These are phyloP conservation scores for Palythoa caribaeorum DNA, from an alignment of 92 coral and sea anemone species.

Conservation along the genomic window DNA sequence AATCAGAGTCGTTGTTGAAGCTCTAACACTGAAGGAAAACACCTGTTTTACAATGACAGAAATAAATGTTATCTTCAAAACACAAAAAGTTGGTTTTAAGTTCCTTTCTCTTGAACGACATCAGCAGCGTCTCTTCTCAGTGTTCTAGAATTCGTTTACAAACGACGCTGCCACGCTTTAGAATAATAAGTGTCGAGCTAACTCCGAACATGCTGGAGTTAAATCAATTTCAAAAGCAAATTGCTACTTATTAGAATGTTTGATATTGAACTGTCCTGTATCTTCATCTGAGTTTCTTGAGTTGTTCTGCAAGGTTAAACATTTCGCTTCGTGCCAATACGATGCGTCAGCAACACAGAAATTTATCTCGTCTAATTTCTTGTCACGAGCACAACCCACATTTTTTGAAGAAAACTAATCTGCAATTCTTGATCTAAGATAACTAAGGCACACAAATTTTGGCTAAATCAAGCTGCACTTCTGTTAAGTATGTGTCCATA, in stretches of 20 bases:
- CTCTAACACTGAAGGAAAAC: background rate
- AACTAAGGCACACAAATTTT: background rate
- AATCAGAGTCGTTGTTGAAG: background rate
- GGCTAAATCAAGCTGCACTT: background rate
- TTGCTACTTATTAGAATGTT: background rate
- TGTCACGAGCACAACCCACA: background rate
- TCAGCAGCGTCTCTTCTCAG: background rate
- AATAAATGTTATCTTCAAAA: conserved; percentile 2
- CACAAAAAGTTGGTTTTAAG: background rate
- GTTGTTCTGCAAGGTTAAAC: background rate
- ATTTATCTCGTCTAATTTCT: background rate
- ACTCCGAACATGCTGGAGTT: background rate
- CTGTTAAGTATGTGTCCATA: background rate
- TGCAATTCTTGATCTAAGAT: conserved; percentile 17
- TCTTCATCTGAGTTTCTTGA: background rate
- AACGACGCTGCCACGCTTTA: background rate
- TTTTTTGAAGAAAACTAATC: conserved; percentile 6
- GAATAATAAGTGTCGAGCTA: background rate
- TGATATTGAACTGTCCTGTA: conserved; percentile 10
- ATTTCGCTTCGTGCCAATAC: conserved; percentile 25
- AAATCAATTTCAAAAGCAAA: background rate
- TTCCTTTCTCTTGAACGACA: conserved; percentile 2
- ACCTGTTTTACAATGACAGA: conserved; percentile 4
- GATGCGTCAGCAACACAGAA: background rate
- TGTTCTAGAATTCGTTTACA: background rate